These are phyloP conservation scores for Helicoverpa armigera DNA, from an alignment of 1,140 invertebrate genomes.

Conservation along the genomic window DNA sequence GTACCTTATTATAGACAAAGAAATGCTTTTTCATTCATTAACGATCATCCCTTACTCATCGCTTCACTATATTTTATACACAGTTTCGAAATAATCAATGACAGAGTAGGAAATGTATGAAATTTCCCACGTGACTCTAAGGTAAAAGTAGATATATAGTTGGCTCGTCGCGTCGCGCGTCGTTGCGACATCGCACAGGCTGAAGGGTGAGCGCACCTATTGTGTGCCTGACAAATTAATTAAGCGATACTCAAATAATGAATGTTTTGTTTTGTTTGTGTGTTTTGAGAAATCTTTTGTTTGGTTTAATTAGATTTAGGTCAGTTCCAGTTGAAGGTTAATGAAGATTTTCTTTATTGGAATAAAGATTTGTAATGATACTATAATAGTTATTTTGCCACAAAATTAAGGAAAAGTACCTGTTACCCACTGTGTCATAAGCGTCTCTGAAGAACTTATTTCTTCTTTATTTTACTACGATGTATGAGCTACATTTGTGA, in stretches of 20 bases:
- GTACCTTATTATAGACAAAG: background rate
- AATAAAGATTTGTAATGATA: background rate
- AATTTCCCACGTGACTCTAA: background rate
- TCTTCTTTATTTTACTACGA: no score
- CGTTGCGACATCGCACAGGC: background rate
- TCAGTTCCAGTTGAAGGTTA: background rate
- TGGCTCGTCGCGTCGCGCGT: background rate
- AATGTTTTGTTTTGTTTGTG: background rate
- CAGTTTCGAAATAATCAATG: conserved; percentile 12
- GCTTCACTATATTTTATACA: background rate
- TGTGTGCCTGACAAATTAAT: conserved; percentile 24
- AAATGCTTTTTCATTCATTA: background rate
- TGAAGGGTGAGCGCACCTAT: background rate
- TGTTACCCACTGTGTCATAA: no score
- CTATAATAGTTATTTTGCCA: no score
- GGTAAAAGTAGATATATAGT: conserved; percentile 17
- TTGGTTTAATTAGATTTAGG: background rate
- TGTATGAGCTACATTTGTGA: no score
- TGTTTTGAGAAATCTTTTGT: conserved; percentile 7
- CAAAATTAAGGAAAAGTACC: no score
- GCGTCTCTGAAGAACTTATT: no score
- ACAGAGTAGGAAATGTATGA: conserved; percentile 26
- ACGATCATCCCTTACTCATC: background rate
- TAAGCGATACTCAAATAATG: background rate
- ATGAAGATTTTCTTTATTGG: background rate